Evolutionary conservation across 2,888 invertebrate genomes (phyloP).

Genomic region (Matsumyia berberina): DNA sequence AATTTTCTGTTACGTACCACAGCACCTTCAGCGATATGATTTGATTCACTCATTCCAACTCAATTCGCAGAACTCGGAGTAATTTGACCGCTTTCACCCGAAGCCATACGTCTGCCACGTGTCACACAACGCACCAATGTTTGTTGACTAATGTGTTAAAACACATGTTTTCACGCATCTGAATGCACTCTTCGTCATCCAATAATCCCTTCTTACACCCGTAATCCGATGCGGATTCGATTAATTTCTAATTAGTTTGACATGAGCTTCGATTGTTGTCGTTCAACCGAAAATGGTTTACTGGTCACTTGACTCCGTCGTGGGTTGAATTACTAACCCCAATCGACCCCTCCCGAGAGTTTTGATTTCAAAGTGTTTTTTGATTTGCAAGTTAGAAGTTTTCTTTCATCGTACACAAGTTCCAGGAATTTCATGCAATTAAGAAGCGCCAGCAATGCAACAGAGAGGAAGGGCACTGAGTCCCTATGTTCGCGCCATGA

Average conservation of each 20-base stretch:
- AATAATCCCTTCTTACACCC: not conserved
- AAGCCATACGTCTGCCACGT: conserved; percentile 42
- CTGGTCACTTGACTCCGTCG: conserved; percentile 53
- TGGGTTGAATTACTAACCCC: conserved; percentile 19
- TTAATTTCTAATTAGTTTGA: conserved; percentile 72
- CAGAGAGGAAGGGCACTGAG: conserved; percentile 17
- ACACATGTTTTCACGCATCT: conserved; percentile 72
- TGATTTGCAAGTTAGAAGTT: conserved; percentile 26
- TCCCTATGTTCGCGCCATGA: conserved; percentile 33
- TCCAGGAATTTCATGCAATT: conserved; percentile 55
- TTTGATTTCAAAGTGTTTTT: conserved; percentile 40
- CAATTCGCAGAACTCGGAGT: conserved; percentile 38
- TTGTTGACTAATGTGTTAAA: conserved; percentile 30
- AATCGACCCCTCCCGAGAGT: not conserved
- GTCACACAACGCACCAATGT: conserved; percentile 6
- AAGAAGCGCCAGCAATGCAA: conserved; percentile 31
- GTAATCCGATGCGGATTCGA: conserved; percentile 63
- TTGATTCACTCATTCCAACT: no score
- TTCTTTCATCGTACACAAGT: conserved; percentile 27
- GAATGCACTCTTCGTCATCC: conserved; percentile 31
- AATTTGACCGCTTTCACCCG: conserved; percentile 35
- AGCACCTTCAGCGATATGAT: no score
- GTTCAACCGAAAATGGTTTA: conserved; percentile 65
- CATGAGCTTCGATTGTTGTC: conserved; percentile 71
- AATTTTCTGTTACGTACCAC: no score